A percentile compares a stretch with the other conserved stretches of the same genome.
Evolutionary conservation across 2,888 invertebrate genomes (phyloP).

Genomic region (Sicus ferrugineus): DNA sequence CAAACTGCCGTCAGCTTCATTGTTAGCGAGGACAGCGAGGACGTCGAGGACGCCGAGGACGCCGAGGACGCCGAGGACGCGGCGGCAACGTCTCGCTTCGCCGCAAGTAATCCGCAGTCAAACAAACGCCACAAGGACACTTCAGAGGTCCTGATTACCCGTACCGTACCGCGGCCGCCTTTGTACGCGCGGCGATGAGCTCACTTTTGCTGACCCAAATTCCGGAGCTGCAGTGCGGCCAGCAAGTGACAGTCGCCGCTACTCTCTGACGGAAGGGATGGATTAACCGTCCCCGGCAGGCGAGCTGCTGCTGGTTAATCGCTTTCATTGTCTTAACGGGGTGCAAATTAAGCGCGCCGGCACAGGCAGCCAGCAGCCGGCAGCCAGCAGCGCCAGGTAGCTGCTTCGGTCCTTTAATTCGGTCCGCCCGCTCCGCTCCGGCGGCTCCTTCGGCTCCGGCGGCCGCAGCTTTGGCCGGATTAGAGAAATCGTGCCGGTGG

Average conservation of each 20-base stretch:
- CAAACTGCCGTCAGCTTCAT: not conserved
- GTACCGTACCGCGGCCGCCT: not conserved
- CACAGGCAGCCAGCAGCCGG: not conserved
- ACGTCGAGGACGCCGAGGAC: no score
- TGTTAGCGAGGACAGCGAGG: not conserved
- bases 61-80: not conserved
- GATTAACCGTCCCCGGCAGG: not conserved
- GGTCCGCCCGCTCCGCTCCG: not conserved
- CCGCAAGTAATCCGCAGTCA: not conserved
- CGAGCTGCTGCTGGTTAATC: slow-evolving; percentile 21
- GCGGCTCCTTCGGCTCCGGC: not conserved
- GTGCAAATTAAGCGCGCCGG: slow-evolving; percentile 6
- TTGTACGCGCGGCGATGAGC: slow-evolving; percentile 10
- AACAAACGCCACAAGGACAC: slow-evolving; percentile 15
- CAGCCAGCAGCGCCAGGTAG: slow-evolving; percentile 16
- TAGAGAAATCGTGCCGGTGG: slow-evolving; percentile 24
- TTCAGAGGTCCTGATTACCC: not conserved
- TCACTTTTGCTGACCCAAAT: not conserved
- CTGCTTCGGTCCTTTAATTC: not conserved
- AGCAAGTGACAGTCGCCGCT: slow-evolving; percentile 16
- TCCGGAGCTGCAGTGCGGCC: not conserved
- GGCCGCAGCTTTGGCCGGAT: slow-evolving; percentile 13
- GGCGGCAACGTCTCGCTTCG: not conserved
- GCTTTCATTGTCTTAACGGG: slow-evolving; percentile 28
- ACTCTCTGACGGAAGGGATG: not conserved